Evolutionary conservation across 2,113 vertebrate genomes (phyloP).

Genomic region (Chitala chitala): DNA sequence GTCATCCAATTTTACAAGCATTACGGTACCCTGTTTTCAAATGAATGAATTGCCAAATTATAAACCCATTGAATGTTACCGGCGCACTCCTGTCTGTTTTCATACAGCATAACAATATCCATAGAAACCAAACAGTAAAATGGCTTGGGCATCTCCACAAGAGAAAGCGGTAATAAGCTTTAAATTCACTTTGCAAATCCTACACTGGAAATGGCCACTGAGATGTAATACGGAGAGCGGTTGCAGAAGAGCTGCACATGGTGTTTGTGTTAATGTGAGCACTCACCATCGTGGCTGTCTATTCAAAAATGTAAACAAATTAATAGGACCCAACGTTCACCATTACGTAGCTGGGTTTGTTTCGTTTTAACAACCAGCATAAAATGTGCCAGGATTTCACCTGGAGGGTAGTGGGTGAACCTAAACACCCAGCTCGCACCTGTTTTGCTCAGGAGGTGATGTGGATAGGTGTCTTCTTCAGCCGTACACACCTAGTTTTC

Average conservation of each 20-base stretch:
- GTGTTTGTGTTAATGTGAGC: not conserved
- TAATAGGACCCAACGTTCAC: not conserved
- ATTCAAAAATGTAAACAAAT: slow-evolving; percentile 5
- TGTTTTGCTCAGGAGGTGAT: too few relatives aligned
- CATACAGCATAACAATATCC: not conserved
- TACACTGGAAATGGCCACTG: not conserved
- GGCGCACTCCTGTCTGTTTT: too few relatives aligned
- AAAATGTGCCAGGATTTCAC: not conserved
- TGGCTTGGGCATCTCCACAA: not conserved
- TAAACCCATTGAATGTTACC: too few relatives aligned
- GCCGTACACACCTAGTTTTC: too few relatives aligned
- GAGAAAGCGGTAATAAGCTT: not conserved
- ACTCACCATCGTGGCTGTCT: not conserved
- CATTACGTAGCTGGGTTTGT: not conserved
- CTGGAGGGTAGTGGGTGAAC: not conserved
- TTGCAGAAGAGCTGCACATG: not conserved
- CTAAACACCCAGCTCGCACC: not conserved
- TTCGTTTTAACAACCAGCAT: not conserved
- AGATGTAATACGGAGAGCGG: not conserved
- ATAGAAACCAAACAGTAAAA: not conserved
- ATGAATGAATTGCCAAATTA: too few relatives aligned
- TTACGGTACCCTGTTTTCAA: too few relatives aligned
- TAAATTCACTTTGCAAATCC: not conserved
- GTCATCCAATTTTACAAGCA: too few relatives aligned
- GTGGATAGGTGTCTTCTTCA: too few relatives aligned